A percentile compares a stretch with the other conserved stretches of the same genome.
Conservation (phyloP, 35 echinoderm and acorn worm species). For the Stichopus chloronotus region DNA sequence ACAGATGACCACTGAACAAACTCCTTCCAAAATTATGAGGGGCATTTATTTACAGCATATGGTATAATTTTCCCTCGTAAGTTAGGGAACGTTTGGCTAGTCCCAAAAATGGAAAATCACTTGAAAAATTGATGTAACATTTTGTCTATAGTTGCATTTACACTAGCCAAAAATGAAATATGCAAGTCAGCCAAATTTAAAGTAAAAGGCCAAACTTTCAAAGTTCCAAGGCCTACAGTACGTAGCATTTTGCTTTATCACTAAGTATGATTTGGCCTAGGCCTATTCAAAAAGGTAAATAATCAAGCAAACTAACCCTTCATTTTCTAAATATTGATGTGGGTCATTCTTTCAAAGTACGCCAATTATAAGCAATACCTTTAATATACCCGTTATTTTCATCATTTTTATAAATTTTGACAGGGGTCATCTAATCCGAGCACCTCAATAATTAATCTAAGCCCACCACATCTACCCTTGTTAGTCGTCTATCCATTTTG, state of each 20-base stretch:
- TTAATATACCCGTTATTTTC: no score
- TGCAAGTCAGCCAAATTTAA: background rate
- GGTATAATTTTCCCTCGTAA: background rate
- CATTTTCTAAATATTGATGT: background rate
- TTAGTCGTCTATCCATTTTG: no score
- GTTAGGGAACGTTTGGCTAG: background rate
- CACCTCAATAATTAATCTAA: no score
- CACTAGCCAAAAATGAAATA: background rate
- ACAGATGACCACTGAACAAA: background rate
- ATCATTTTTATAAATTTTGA: background rate
- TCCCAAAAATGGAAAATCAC: background rate
- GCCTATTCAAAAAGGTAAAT: background rate
- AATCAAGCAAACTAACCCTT: background rate
- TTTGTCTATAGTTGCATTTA: background rate
- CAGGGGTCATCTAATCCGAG: conserved; percentile 28
- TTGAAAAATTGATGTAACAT: background rate
- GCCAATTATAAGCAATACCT: background rate
- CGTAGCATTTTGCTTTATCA: background rate
- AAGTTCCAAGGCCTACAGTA: background rate
- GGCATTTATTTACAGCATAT: no score
- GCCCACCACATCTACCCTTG: no score
- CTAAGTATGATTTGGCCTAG: background rate
- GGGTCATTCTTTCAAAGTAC: conserved; percentile 10
- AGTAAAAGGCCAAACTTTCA: background rate
- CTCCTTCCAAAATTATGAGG: background rate